Evolutionary conservation across 2,113 vertebrate species (phyloP).

Genomic region (Ammodytes marinus): DNA sequence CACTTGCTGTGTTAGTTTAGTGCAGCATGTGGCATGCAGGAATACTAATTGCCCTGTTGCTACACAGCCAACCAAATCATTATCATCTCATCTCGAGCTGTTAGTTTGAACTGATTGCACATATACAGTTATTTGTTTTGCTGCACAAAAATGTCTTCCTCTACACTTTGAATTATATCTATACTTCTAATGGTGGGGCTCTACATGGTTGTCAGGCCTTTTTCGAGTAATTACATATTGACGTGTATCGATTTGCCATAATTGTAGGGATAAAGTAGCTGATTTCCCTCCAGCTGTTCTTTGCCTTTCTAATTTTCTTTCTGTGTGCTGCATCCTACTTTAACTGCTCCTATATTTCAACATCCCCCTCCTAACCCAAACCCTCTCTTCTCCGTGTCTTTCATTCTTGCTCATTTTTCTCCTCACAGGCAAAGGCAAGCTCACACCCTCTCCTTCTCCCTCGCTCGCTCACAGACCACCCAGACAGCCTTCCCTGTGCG

Average conservation of each 20-base stretch:
- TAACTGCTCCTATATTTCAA: slow-evolving; percentile 48
- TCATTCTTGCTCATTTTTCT: slow-evolving; percentile 58
- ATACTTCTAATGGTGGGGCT: slow-evolving; percentile 35
- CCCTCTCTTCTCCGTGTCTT: slow-evolving; percentile 45
- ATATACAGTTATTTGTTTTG: slow-evolving; percentile 17
- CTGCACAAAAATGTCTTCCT: slow-evolving; percentile 5
- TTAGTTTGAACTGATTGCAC: slow-evolving; percentile 25
- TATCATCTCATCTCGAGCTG: slow-evolving; percentile 5
- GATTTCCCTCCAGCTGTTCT: slow-evolving; percentile 8
- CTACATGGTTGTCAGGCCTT: slow-evolving; percentile 37
- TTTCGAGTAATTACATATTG: slow-evolving; percentile 74
- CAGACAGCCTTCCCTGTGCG: slow-evolving; percentile 76
- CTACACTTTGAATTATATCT: slow-evolving; percentile 46
- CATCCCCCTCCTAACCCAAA: slow-evolving; percentile 39
- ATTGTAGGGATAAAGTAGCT: slow-evolving; percentile 65
- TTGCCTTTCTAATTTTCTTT: slow-evolving; percentile 22
- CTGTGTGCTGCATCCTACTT: neutral
- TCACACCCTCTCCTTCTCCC: slow-evolving; percentile 57
- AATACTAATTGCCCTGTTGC: neutral
- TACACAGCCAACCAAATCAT: neutral
- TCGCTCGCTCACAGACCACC: slow-evolving; percentile 79
- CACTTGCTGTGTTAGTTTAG: slow-evolving; percentile 4
- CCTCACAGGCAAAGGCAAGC: slow-evolving; percentile 11
- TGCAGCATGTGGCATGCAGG: neutral
- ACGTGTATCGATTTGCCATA: slow-evolving; percentile 67